Percentiles rank a stretch among this genome's conserved stretches.
Conservation (phyloP, 1,140 invertebrate genomes). For the Chelonus insularis region DNA sequence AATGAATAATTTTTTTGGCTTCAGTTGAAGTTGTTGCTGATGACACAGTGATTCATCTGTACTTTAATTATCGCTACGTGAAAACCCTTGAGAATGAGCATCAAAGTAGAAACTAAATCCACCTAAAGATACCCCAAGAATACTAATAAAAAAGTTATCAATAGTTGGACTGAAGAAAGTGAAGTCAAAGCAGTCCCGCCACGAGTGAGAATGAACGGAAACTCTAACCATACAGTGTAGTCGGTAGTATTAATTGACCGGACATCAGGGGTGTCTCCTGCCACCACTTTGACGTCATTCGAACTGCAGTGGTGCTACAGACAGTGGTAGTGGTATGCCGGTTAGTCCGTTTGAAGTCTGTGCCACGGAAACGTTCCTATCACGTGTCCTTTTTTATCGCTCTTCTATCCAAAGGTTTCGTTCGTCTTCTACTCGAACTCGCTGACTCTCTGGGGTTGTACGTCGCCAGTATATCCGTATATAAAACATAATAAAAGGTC, state of each 20-base stretch:
- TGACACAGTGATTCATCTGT: background rate
- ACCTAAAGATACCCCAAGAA: background rate
- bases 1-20: too few species aligned
- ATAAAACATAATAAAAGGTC: slow-evolving; percentile 37
- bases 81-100: background rate
- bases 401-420: slow-evolving; percentile 34
- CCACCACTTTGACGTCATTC: slow-evolving; percentile 28
- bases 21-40: too few species aligned
- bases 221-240: too few species aligned
- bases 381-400: slow-evolving; percentile 23
- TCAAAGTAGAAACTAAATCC: background rate
- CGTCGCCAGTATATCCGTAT: slow-evolving; percentile 28
- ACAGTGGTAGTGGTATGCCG: slow-evolving; percentile 14
- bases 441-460: slow-evolving; percentile 18
- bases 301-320: background rate
- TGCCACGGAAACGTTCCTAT: slow-evolving; percentile 43
- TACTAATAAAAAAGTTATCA: background rate
- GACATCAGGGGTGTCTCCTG: slow-evolving; percentile 37
- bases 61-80: background rate
- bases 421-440: slow-evolving; percentile 23
- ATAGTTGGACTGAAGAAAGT: background rate
- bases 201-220: too few species aligned
- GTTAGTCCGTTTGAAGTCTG: slow-evolving; percentile 41
- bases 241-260: slow-evolving; percentile 51
- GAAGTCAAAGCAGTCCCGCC: too few species aligned